These are phyloP conservation scores for Phrixothrix hirtus DNA, from an alignment of 2,888 invertebrate species.

Conservation along the genomic window DNA sequence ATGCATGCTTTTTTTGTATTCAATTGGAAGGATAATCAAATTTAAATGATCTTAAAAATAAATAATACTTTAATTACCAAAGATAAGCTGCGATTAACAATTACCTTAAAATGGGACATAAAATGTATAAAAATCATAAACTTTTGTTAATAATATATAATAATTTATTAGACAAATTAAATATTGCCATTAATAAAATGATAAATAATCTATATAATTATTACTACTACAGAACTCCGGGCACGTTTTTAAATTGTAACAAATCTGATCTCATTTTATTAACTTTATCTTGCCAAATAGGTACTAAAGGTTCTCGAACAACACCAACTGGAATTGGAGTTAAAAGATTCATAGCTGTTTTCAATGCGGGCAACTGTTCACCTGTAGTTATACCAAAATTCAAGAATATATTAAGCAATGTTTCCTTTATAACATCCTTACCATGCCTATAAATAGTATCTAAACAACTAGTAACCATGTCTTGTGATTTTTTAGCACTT, in stretches of 20 bases:
- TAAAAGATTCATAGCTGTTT: slow-evolving; percentile 41
- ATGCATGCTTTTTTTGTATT: no score
- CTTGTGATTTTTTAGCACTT: slow-evolving; percentile 61
- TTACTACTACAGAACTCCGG: background rate
- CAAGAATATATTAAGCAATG: background rate
- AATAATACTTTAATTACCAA: no score
- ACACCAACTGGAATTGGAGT: slow-evolving; percentile 36
- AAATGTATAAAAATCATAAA: no score
- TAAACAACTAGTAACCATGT: slow-evolving; percentile 58
- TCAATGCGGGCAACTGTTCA: slow-evolving; percentile 37
- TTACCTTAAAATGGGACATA: no score
- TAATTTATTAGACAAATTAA: no score
- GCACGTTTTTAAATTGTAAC: slow-evolving; percentile 25
- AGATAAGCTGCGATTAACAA: no score
- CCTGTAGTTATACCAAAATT: slow-evolving; percentile 15
- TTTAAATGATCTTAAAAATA: background rate
- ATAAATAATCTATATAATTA: no score
- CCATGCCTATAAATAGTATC: slow-evolving; percentile 61
- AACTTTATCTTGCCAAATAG: slow-evolving; percentile 38
- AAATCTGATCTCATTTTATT: slow-evolving; percentile 39
- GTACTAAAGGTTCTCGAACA: slow-evolving; percentile 39
- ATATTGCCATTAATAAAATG: no score
- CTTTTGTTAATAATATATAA: no score
- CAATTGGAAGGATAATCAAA: no score
- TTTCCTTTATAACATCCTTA: slow-evolving; percentile 40